Evolutionary conservation across 2,888 invertebrate genomes (phyloP), one percentile per base, ranked within the genome.

Genomic region (Dioctria linearis): DNA sequence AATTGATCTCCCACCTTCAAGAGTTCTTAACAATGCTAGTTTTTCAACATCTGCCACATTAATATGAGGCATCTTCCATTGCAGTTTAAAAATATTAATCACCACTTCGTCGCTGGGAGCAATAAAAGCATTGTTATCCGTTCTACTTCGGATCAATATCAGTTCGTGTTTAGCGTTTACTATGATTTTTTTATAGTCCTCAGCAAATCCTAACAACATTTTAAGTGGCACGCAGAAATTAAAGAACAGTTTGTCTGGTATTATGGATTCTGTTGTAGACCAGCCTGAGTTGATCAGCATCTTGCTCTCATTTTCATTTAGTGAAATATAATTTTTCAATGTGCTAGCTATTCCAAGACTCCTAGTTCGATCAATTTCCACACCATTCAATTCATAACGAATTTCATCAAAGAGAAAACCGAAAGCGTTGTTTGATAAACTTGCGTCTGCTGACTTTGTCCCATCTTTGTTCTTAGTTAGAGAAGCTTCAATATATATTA

Each of bases 121-220:
- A 25, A 25, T 25, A 25, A 25, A 25, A 25, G 25, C 25, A 25
- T 1, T 25, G 25, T 25, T 25, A 25, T 25, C 25, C 25, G 25
- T 25, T 25, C 25, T 25, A 25, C 25, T 25, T 25, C 25, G 25
- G 25, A 25, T 25, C 25, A 25, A 25, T 25, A 25, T 25, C 25
- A 25, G 25, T 25, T 25, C 25, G 25, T 25, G 25, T 25, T 25
- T 25, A 25, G 81, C 42, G 83, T 75, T 83, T 79, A 81, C 82
- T 79, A 87, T 83, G 78, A 87, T 85, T 83, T 85, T 86, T 13
- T 85, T 85, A 80, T 86, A 88, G 82, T 88, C 86, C 83, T 86
- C 86, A 71, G 84, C 84, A 83, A 87, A 88, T 4, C 86, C 87
- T 13, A 88, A 79, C 13, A 88, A 49, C 78, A 83, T 83, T 79